These are phyloP conservation scores for Apamea sordens DNA, from an alignment of 2,888 invertebrate genomes.

Conservation along the genomic window DNA sequence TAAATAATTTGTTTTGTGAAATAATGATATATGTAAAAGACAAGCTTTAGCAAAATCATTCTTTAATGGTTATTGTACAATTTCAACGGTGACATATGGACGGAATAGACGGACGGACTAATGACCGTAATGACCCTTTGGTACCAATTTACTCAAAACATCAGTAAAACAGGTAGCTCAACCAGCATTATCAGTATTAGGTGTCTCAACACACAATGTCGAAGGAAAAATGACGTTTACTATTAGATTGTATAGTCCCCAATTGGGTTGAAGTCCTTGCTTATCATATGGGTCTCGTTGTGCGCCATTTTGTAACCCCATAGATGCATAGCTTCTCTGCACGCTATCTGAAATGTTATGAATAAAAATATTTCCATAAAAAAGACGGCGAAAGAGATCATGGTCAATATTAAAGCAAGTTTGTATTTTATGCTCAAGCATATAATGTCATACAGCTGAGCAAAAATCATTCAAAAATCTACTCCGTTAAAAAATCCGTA, in stretches of 20 bases:
- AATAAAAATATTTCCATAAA: background rate
- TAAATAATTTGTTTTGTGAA: background rate
- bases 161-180: background rate
- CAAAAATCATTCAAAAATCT: background rate
- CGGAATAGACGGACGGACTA: background rate
- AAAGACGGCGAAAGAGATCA: background rate
- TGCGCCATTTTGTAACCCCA: constrained; percentile 94
- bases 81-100: background rate
- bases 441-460: no score
- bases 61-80: background rate
- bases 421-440: background rate
- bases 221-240: background rate
- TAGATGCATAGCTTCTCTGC: constrained; percentile 94
- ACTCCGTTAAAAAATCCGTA: background rate
- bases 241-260: constrained; percentile 77
- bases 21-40: background rate
- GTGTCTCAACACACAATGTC: background rate
- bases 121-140: background rate
- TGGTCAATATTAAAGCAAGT: background rate
- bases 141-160: background rate
- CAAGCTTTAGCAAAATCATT: background rate
- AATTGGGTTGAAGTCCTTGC: constrained; percentile 85
- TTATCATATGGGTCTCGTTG: constrained; percentile 84
- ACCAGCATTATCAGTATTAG: background rate
- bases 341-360: constrained; percentile 81